Conservation (phyloP, 2,797 vertebrate genomes). For the Danio kyathit region DNA sequence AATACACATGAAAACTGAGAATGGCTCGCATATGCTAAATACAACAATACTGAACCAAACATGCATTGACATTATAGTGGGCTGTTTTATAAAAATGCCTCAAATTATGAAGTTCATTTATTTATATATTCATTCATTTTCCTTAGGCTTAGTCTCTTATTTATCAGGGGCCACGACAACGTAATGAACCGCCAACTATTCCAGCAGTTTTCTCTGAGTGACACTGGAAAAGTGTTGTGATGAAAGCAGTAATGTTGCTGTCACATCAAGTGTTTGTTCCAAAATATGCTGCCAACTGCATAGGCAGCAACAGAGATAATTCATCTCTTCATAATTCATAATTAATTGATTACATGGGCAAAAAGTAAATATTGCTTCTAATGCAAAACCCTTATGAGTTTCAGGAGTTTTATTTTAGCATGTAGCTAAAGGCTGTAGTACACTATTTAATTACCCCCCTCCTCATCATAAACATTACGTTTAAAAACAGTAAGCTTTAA, state of each 20-base stretch:
- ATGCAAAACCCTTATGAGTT: background rate
- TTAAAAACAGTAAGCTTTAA: too few relatives aligned
- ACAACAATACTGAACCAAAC: background rate
- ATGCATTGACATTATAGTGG: conserved; percentile 21
- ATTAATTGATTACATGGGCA: background rate
- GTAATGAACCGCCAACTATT: too few relatives aligned
- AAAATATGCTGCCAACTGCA: background rate
- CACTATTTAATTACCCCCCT: too few relatives aligned
- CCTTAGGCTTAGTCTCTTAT: too few relatives aligned
- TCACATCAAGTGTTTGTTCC: background rate
- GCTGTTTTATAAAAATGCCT: too few relatives aligned
- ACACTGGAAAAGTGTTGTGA: background rate
- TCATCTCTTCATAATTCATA: too few relatives aligned
- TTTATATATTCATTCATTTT: too few relatives aligned
- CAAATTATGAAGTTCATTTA: too few relatives aligned
- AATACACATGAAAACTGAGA: conserved; percentile 1
- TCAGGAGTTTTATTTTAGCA: background rate
- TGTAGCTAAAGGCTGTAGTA: background rate
- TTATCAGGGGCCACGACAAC: too few relatives aligned
- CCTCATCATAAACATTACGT: too few relatives aligned
- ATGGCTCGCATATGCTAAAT: conserved; percentile 8
- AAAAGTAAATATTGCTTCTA: background rate
- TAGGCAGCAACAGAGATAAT: background rate
- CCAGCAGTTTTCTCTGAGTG: background rate
- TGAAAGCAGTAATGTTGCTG: background rate